Base-by-base conservation (phyloP, 2,113 vertebrate genomes). In the Amphilophus citrinellus region DNA sequence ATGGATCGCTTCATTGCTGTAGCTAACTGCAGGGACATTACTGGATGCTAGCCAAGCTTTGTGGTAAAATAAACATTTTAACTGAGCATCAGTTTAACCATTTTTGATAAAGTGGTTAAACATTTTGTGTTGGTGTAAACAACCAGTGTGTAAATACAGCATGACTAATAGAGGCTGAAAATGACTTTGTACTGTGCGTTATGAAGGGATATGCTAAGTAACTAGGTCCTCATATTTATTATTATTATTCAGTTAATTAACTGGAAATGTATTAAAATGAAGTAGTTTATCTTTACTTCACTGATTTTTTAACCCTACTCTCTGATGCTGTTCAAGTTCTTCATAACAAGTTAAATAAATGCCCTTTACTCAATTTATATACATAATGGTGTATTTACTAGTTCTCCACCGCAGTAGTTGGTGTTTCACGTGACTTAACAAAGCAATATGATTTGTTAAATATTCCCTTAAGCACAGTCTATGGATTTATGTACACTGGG, bases 1-100 rank as follows among this genome's bases (percentile, higher is more conserved):
- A 73, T 73, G 47, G 68, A 35, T 73, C 44, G 20, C 50, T 71
- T 71, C 24, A 8, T 71, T 30, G 68, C 68, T 7, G 27, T 32
- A 56, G 47, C 68, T 56, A 73, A 73, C 68, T 73, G 68, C 68
- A 53, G 68, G 47, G 47, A 73, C 27, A 8, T 32, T 32, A 32
- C 18, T 53, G 47, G 47, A 73, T 14, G 20, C 27, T 32, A 53
- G 68, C 27, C 6, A 73, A 73, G 27, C 47, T 73, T 56, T 73
- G 27, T 35, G 24, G 68, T 56, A n/a, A 73, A 73, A 73, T 56
- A 73, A 53, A 56, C 68, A 7, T 32, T 73, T 73, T 56, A 73
- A 35, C 10, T 73, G 47, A 56, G 10, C 47, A 73, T 56, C 68
- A 56, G 44, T 73, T 53, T 56, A 56, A 73, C 68, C 20, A 32